Conservation (phyloP, 2,113 vertebrate species). For the Prunella himalayana region DNA sequence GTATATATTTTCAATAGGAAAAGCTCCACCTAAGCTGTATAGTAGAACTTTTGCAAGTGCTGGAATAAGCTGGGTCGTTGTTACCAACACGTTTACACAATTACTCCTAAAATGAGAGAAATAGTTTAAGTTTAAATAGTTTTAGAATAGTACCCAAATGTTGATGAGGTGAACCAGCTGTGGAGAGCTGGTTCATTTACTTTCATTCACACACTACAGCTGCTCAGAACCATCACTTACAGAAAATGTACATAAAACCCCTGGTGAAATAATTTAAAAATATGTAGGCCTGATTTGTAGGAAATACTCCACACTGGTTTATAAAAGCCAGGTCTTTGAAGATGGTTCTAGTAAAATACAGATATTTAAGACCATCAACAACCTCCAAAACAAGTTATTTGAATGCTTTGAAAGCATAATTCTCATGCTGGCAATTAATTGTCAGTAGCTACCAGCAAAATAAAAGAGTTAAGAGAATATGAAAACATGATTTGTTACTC, state of each 20-base stretch:
- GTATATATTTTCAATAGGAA: slow-evolving; percentile 85
- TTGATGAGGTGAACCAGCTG: background rate
- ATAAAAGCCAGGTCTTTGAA: background rate
- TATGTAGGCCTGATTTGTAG: background rate
- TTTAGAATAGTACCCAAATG: background rate
- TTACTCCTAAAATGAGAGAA: slow-evolving; percentile 75
- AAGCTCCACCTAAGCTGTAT: slow-evolving; percentile 81
- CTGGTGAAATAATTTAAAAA: background rate
- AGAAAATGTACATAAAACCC: background rate
- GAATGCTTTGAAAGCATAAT: background rate
- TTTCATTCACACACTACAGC: background rate
- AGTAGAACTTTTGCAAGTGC: slow-evolving; percentile 83
- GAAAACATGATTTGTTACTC: background rate
- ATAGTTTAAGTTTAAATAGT: background rate
- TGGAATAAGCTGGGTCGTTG: slow-evolving; percentile 81
- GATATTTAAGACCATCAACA: background rate
- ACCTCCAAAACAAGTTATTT: background rate
- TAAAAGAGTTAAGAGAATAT: background rate
- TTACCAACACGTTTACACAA: slow-evolving; percentile 81
- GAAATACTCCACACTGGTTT: background rate
- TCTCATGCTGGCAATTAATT: background rate
- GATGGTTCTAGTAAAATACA: background rate
- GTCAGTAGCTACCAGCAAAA: background rate
- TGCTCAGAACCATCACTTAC: background rate
- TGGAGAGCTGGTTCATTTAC: background rate